These are phyloP conservation scores for Encarsia formosa DNA, from an alignment of 2,888 invertebrate species.

Conservation along the genomic window DNA sequence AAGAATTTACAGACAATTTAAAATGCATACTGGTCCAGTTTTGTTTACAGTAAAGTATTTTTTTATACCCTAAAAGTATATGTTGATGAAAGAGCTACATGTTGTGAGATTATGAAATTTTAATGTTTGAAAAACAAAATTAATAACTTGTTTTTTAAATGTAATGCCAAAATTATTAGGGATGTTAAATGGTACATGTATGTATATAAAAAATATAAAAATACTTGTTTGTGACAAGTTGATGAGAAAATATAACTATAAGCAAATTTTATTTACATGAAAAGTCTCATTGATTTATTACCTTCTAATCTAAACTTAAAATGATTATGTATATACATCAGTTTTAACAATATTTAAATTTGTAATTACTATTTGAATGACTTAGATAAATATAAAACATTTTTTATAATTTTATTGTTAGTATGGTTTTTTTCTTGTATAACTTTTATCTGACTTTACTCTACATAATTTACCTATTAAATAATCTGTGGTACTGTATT, in stretches of 20 bases:
- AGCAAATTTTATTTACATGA: slow-evolving; percentile 23
- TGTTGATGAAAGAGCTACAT: slow-evolving; percentile 3
- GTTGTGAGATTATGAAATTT: slow-evolving; percentile 9
- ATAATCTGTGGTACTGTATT: slow-evolving; percentile 23
- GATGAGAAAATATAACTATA: slow-evolving; percentile 21
- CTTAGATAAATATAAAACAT: neutral
- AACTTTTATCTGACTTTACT: slow-evolving; percentile 13
- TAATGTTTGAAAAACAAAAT: no score
- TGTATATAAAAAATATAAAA: no score
- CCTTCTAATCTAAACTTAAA: no score
- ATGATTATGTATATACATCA: neutral
- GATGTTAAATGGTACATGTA: no score
- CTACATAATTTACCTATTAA: slow-evolving; percentile 21
- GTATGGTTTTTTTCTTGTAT: slow-evolving; percentile 11
- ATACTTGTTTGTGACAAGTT: slow-evolving; percentile 16
- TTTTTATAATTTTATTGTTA: neutral
- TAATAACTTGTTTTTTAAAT: no score
- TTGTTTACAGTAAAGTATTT: slow-evolving; percentile 20
- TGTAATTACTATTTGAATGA: no score
- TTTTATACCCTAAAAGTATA: slow-evolving; percentile 11
- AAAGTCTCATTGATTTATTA: slow-evolving; percentile 5
- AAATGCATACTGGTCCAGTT: slow-evolving; percentile 11
- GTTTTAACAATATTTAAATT: no score
- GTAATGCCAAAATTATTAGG: no score
- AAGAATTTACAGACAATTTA: neutral